phyloP scores from a whole-genome alignment of 2,888 invertebrate species.

The Panopea generosa region DNA sequence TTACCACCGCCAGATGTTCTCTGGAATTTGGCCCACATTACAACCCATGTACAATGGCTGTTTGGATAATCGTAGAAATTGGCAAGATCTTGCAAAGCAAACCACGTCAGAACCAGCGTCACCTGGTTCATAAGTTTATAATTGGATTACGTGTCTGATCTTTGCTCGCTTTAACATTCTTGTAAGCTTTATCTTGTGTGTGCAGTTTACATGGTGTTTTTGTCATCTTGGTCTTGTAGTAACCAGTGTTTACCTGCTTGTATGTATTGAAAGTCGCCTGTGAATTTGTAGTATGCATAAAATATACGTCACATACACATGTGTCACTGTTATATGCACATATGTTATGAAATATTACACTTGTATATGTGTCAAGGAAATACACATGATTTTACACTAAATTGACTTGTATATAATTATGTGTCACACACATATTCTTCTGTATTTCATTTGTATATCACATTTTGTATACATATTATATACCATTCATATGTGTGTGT shows the following conservation, averaged over 20 bases:
- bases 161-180: constrained; percentile 42
- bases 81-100: constrained; percentile 69
- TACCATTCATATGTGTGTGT: too few relatives aligned
- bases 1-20: constrained; percentile 62
- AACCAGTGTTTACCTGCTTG: background rate
- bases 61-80: constrained; percentile 74
- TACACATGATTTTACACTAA: too few relatives aligned
- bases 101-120: constrained; percentile 38
- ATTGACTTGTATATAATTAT: too few relatives aligned
- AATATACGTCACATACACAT: too few relatives aligned
- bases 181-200: constrained; percentile 35
- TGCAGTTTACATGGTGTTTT: background rate
- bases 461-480: too few relatives aligned
- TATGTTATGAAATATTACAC: too few relatives aligned
- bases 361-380: too few relatives aligned
- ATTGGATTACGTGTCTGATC: constrained; percentile 37
- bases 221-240: background rate
- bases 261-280: too few relatives aligned
- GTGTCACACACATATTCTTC: too few relatives aligned
- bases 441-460: too few relatives aligned
- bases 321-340: too few relatives aligned
- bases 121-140: constrained; percentile 56
- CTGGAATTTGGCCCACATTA: constrained; percentile 85
- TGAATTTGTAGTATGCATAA: too few relatives aligned
- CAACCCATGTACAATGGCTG: constrained; percentile 78